Percentiles rank a stretch among this genome's conserved stretches.
These are phyloP conservation scores for Nomada lathburiana DNA, from an alignment of 2,888 invertebrate species.

Conservation along the genomic window DNA sequence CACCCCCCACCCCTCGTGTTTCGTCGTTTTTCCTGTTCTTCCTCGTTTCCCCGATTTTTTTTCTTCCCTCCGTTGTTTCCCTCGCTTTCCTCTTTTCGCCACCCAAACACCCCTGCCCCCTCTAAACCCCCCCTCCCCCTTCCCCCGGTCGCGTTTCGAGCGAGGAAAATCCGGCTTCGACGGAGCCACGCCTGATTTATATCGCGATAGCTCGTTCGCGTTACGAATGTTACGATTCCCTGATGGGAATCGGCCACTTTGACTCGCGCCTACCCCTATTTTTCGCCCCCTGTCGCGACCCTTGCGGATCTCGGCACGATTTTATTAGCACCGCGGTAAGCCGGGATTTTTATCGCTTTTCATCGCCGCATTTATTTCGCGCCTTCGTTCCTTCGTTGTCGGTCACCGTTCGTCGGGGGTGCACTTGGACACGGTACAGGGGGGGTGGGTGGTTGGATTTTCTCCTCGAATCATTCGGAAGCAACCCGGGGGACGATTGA, in stretches of 20 bases:
- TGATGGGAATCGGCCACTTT: constrained; percentile 47
- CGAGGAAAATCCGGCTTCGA: constrained; percentile 15
- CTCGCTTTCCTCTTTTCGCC: background rate
- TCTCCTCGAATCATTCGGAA: too few species aligned
- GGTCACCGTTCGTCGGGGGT: too few species aligned
- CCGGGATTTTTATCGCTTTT: background rate
- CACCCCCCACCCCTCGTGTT: constrained; percentile 4
- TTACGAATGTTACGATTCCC: constrained; percentile 45
- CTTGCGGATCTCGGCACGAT: background rate
- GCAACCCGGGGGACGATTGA: too few species aligned
- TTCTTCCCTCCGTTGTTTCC: background rate
- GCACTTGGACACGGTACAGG: too few species aligned
- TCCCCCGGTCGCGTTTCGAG: constrained; percentile 16
- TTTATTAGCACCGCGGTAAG: constrained; percentile 26
- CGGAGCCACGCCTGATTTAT: constrained; percentile 47
- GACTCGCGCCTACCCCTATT: background rate
- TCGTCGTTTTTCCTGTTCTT: constrained; percentile 7
- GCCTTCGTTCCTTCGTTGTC: background rate
- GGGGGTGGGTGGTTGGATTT: too few species aligned
- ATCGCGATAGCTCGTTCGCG: constrained; percentile 41
- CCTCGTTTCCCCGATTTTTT: background rate
- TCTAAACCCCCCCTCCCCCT: too few species aligned
- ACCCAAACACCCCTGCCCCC: background rate
- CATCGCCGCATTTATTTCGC: background rate
- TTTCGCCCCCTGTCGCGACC: background rate